Base-by-base conservation (phyloP, 2,113 vertebrate species). In the Eublepharis macularius region DNA sequence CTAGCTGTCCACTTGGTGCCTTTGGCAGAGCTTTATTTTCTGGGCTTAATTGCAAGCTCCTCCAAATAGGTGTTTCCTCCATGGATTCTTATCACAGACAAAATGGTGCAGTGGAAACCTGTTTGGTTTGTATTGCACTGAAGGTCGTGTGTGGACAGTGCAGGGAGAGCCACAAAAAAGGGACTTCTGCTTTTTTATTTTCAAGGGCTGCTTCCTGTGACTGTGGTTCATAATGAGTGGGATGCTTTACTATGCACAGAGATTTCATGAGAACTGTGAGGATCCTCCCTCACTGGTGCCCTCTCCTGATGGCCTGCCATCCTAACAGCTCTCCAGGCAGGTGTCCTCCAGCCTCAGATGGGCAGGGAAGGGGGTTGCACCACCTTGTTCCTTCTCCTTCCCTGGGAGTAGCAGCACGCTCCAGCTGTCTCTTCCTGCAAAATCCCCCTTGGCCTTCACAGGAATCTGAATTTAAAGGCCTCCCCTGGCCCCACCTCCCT, bases 21-120 rank as follows among this genome's bases (percentile, higher is more conserved):
- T 83, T 73, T 86, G 90, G 84, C 90, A 83, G 81, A 76, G 2
- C 85, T 89, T 79, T 11, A 76, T 87, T 84, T 34, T 65, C 72
- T 12, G 54, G 51, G 41, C 80, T 39, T 45, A 41, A 43, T 86
- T 29, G 66, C 88, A 49, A 19, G 57, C 57, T 81, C 69, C 34
- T 14, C 2, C 10, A n/a, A 0, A 0, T 69, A 24, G 66, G 16
- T 6, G 41, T 72, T 86, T 88, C 32, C 29, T 34, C 39, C 8
- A 36, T 16, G 19, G 63, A 63, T 76, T 24, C n/a, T 60, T 47
- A 49, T 49, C 14, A n/a, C 6, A 70, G 45, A 26, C 74, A 19
- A 57, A 79, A 72, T 43, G 70, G 29, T 16, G 17, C 29, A 11
- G 24, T 14, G 43, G 70, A n/a, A 73, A 7, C 49, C 39, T 21